Base-by-base conservation (phyloP, 2,113 vertebrate species). In the Rhipidura dahli region DNA sequence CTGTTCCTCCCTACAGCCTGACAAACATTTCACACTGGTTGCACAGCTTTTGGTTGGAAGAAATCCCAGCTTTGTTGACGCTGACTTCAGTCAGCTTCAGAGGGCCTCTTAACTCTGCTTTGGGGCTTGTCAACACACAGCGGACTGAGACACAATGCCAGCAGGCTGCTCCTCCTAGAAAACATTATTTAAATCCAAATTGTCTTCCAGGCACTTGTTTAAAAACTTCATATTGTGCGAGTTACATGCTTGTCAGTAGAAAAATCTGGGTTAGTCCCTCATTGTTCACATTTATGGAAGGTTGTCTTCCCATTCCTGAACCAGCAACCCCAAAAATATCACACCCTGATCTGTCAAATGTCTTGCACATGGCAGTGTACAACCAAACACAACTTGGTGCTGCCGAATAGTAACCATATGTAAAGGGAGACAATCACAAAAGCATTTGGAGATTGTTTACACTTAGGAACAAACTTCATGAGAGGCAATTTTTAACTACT, bases 61-160 rank as follows among this genome's bases (percentile, higher is more conserved):
- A 53, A 90, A 95, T 96, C 93, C 96, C 94, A 93, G 94, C 76
- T 96, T 93, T 95, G 90, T 94, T 95, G 92, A 96, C 88, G 84
- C 76, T 93, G 86, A 96, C 93, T 96, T 93, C 92, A 96, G 83
- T 92, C 93, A 96, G 75, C 90, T 92, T 96, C 90, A 95, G 93
- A 93, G 61, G 83, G 90, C 83, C 85, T 95, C 93, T 86, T 88
- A 77, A 81, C 79, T 96, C 83, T 68, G 92, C n/a, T 90, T 82
- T 93, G 84, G 95, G 93, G 90, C 80, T 89, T 96, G 90, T 95
- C 96, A 96, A 75, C 82, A 88, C n/a, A 11, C 39, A 11, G 71
- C 11, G 82, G 93, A 92, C 88, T 78, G 76, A 93, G 76, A 95
- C 69, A 70, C 56, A 28, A 79, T 92, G 93, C 94, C 94, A 97